A percentile compares a stretch with the other conserved stretches of the same genome.
These are phyloP conservation scores for Phasia obesa DNA, from an alignment of 2,888 invertebrate genomes.

Conservation along the genomic window DNA sequence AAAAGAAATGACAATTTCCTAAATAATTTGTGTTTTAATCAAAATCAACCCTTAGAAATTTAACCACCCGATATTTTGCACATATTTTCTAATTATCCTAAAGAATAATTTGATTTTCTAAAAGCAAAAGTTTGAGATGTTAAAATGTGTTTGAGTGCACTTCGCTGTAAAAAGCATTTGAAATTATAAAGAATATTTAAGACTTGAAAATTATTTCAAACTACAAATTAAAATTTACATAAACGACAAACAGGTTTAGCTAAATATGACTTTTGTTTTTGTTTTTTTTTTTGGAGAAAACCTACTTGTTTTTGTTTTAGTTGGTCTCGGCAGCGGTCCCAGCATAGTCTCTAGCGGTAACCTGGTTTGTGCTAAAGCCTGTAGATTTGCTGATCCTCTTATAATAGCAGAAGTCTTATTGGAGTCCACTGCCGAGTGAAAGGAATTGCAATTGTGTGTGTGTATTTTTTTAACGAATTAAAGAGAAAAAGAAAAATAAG, in stretches of 20 bases:
- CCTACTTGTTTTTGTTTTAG: constrained; percentile 82
- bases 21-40: too few species aligned
- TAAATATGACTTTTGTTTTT: neutral
- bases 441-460: constrained; percentile 27
- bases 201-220: too few species aligned
- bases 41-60: too few species aligned
- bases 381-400: constrained; percentile 75
- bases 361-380: constrained; percentile 76
- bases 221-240: too few species aligned
- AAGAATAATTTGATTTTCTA: too few species aligned
- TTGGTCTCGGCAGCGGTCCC: constrained; percentile 82
- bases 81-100: too few species aligned
- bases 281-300: constrained; percentile 67
- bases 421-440: constrained; percentile 80
- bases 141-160: too few species aligned
- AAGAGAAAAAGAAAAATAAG: constrained; percentile 33
- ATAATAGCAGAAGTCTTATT: constrained; percentile 77
- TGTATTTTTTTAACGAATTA: constrained; percentile 20
- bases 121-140: too few species aligned
- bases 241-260: neutral
- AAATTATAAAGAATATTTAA: too few species aligned
- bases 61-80: too few species aligned
- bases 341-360: constrained; percentile 82
- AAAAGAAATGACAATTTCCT: too few species aligned
- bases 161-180: too few species aligned